Evolutionary conservation across 1,140 invertebrate species (phyloP), one percentile per base, ranked within the genome.

Genomic region (Heliconius congener): DNA sequence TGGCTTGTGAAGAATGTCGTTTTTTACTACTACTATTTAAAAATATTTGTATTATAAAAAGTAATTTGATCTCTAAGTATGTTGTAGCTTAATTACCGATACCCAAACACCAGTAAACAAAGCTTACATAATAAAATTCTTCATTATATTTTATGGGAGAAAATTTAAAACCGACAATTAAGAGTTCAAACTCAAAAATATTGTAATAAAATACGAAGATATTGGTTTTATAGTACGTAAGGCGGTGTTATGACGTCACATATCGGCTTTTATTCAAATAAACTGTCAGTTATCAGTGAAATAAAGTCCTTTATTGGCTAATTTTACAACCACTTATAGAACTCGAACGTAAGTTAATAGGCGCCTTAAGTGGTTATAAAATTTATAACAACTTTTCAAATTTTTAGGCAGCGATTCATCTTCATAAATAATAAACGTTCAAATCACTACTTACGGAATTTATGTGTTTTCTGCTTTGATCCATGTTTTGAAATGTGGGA

Each of bases 301-400:
- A 71, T 83, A 80, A 81, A 78, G 78, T 81, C 80, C 81, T 77
- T 81, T 78, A 83, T 83, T 77, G 76, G 81, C 76, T 82, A 83
- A 83, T 83, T 83, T 83, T 83, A 83, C 73, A 80, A 73, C 82
- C 78, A 74, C 78, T 82, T 82, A 83, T 75, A 80, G 74, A 74
- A 78, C 75, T 77, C 57, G 34, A 71, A 79, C 73, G 78, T 74
- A 80, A 80, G 50, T 78, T 82, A 78, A 83, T 83, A 84, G 83
- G 70, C 76, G 72, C 27, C 66, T 78, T 76, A 81, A 78, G 80
- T 80, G 78, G 83, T 74, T 83, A 79, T 83, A 83, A 82, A 82
- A 82, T 78, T 76, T 78, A 76, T 81, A 78, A 71, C 66, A 78
- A 81, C 80, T 78, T 81, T 78, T 77, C 76, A 78, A 78, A 76